These are phyloP conservation scores for Lemur catta DNA, from an alignment of 2,797 vertebrate species.

Conservation along the genomic window DNA sequence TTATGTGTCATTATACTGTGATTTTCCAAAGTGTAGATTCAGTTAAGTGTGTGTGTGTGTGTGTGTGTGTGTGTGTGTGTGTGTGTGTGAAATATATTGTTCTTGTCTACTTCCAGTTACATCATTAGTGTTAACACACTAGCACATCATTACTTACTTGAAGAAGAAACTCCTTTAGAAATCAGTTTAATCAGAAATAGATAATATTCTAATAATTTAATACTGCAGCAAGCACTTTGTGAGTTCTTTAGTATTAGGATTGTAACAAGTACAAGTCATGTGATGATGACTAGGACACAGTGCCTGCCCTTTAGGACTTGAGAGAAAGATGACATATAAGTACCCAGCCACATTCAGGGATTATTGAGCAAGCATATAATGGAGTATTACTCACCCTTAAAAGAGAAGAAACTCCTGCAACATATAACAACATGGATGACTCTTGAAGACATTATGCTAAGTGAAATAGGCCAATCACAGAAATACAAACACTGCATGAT, in stretches of 20 bases:
- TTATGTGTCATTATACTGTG: constrained; percentile 75
- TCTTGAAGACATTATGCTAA: background rate
- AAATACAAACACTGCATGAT: background rate
- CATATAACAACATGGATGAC: background rate
- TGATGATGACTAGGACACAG: background rate
- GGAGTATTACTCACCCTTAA: background rate
- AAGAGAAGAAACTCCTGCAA: background rate
- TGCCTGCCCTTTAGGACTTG: background rate
- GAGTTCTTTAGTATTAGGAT: background rate
- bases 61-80: background rate
- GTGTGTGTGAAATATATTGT: background rate
- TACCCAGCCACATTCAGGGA: background rate
- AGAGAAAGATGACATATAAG: background rate
- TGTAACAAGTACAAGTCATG: background rate
- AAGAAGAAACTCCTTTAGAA: background rate
- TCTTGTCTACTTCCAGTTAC: background rate
- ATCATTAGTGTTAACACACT: background rate
- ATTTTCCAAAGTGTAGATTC: constrained; percentile 66
- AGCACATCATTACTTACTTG: background rate
- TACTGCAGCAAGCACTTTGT: background rate
- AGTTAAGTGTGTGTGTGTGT: background rate
- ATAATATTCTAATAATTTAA: background rate
- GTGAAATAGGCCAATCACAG: background rate
- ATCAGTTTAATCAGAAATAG: background rate
- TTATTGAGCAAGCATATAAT: background rate